Percentiles rank a stretch among this genome's conserved stretches.
Evolutionary conservation across 35 echinoderm and acorn worm species (phyloP).

Genomic region (Hemicentrotus pulcherrimus): DNA sequence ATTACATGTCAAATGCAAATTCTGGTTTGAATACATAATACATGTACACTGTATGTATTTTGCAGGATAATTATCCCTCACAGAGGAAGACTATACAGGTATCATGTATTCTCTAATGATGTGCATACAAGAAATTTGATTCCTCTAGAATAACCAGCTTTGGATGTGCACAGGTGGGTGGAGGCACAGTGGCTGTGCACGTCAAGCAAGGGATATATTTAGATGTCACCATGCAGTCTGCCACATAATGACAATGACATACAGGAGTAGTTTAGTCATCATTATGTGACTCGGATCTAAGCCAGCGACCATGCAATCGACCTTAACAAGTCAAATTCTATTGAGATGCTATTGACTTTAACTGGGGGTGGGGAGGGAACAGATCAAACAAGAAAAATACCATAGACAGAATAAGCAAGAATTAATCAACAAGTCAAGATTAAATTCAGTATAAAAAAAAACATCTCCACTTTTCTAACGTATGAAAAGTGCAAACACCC

Average conservation of each 20-base stretch:
- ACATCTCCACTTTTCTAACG: too few species aligned
- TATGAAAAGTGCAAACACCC: too few species aligned
- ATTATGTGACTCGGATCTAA: neutral
- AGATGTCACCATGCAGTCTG: neutral
- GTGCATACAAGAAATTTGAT: neutral
- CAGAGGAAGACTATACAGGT: neutral
- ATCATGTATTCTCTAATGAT: neutral
- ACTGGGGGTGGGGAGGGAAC: too few species aligned
- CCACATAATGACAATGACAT: neutral
- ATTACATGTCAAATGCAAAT: neutral
- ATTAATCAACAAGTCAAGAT: too few species aligned
- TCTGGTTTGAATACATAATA: neutral
- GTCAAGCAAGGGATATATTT: neutral
- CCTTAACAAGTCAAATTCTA: neutral
- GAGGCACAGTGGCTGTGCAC: neutral
- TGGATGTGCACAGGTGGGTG: neutral
- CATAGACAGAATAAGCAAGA: too few species aligned
- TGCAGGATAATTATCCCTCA: neutral
- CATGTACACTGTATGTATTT: neutral
- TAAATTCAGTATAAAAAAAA: too few species aligned
- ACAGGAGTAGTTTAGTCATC: neutral
- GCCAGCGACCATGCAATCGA: neutral
- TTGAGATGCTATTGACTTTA: too few species aligned
- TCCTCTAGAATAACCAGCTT: neutral
- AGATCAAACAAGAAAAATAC: too few species aligned